Conservation (phyloP, 2,113 vertebrate genomes). For the Climacteris rufus region DNA sequence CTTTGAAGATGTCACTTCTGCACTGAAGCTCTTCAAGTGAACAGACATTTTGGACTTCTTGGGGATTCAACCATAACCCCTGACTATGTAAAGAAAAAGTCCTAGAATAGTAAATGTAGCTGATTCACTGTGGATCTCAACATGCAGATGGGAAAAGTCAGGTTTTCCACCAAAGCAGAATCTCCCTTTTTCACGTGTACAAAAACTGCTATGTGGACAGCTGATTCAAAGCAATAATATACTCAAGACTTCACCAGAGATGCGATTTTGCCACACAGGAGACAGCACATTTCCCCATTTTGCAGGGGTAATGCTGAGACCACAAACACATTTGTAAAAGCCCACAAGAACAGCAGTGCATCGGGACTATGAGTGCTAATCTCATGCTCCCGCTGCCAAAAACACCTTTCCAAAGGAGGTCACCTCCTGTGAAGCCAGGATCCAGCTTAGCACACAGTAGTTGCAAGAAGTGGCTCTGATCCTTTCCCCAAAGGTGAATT, state of each 20-base stretch:
- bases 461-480: neutral
- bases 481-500: neutral
- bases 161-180: neutral
- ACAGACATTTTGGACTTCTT: neutral
- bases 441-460: neutral
- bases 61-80: neutral
- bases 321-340: neutral
- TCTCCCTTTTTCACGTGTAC: neutral
- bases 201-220: neutral
- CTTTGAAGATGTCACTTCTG: neutral
- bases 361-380: neutral
- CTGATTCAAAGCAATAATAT: neutral
- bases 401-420: neutral
- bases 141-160: fast-evolving
- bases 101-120: neutral
- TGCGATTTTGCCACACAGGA: neutral
- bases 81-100: neutral
- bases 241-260: neutral
- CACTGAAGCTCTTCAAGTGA: neutral
- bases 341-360: neutral
- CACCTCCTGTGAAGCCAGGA: neutral
- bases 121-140: neutral
- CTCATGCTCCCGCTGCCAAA: neutral
- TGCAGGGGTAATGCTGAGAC: neutral
- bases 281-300: neutral